phyloP scores from a whole-genome alignment of 2,888 invertebrate genomes.

The Hecatera dysodea region DNA sequence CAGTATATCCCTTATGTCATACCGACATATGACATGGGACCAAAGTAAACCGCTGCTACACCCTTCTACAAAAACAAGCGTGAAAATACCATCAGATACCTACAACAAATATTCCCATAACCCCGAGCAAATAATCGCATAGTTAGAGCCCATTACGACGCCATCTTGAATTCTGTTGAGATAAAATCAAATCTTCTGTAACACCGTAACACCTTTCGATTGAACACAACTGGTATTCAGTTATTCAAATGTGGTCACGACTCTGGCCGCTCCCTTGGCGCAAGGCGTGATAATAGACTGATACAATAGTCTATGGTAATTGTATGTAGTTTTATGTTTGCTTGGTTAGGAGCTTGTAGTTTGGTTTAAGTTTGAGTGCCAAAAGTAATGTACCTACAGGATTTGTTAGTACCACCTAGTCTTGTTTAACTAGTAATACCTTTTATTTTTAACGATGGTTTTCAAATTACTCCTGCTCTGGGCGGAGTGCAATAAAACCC shows the following conservation, averaged over 20 bases:
- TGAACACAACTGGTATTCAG: slow-evolving; percentile 58
- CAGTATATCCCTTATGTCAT: no score
- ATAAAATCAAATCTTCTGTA: slow-evolving; percentile 59
- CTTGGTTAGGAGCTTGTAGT: slow-evolving; percentile 13
- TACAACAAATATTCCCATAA: slow-evolving; percentile 52
- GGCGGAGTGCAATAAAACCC: no score
- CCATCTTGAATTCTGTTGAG: slow-evolving; percentile 60
- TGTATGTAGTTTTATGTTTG: slow-evolving; percentile 22
- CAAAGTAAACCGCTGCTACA: no score
- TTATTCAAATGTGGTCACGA: slow-evolving; percentile 70
- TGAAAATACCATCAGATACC: slow-evolving; percentile 18
- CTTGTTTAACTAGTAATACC: no score
- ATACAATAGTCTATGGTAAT: slow-evolving; percentile 51
- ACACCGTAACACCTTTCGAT: slow-evolving; percentile 57
- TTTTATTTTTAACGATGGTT: no score
- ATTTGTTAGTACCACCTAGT: not conserved
- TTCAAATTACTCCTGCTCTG: no score
- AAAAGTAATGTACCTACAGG: not conserved
- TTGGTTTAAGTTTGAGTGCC: slow-evolving; percentile 3
- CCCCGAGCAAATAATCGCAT: slow-evolving; percentile 51
- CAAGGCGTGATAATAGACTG: slow-evolving; percentile 65
- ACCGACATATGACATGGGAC: no score
- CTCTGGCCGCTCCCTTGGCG: slow-evolving; percentile 41
- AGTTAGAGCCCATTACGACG: slow-evolving; percentile 57
- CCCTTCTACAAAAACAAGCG: not conserved